Conservation (phyloP, 1,140 invertebrate species). For the Varroa destructor region DNA sequence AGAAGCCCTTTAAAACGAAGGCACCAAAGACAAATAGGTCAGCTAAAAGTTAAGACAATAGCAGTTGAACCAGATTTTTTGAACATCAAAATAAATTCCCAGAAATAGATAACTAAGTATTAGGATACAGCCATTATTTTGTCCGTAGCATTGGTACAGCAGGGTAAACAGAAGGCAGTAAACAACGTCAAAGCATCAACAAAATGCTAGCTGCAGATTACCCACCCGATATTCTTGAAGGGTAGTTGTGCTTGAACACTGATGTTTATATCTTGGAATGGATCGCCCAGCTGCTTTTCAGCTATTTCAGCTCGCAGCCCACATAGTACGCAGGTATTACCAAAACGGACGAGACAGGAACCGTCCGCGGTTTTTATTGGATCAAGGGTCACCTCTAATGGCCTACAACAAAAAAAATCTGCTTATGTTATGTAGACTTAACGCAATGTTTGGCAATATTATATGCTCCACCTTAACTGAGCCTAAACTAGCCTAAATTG, state of each 20-base stretch:
- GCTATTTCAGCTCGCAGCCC: conserved; percentile 3
- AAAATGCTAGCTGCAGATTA: too few relatives aligned
- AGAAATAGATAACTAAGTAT: neutral
- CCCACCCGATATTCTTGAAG: conserved; percentile 23
- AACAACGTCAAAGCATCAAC: too few relatives aligned
- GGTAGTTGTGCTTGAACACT: conserved; percentile 9
- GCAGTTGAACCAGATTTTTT: neutral
- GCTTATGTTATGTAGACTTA: neutral
- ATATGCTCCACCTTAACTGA: neutral
- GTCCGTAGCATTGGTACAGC: too few relatives aligned
- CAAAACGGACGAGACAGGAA: neutral
- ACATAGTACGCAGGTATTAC: conserved; percentile 3
- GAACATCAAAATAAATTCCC: neutral
- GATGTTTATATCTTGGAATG: neutral
- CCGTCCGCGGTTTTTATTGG: conserved; percentile 4
- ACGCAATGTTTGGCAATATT: neutral
- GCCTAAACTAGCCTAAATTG: neutral
- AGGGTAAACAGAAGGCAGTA: too few relatives aligned
- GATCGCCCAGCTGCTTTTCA: conserved; percentile 8
- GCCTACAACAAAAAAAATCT: neutral
- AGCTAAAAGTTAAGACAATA: neutral
- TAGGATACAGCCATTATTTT: neutral
- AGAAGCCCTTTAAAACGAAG: neutral
- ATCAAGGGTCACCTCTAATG: neutral
- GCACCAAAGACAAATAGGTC: neutral